phyloP scores from a whole-genome alignment of 2,113 vertebrate species.

The Pan troglodytes region DNA sequence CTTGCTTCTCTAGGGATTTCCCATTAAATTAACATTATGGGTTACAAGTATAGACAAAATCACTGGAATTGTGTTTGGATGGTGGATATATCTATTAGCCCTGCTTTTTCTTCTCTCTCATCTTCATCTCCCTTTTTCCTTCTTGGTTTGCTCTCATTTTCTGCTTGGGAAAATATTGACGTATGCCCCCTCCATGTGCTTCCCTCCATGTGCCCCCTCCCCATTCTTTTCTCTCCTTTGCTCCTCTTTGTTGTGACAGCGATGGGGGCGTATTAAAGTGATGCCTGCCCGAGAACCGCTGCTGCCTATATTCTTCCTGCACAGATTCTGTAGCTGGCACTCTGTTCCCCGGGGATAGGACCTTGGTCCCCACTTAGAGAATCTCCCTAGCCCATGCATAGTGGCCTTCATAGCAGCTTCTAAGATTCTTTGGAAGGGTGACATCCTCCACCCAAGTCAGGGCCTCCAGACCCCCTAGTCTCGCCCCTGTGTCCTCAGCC shows the following conservation, averaged over 20 bases:
- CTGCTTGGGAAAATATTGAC: not conserved
- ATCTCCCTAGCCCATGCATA: accelerated
- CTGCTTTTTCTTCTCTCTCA: not conserved
- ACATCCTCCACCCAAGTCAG: not conserved
- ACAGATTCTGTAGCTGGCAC: not conserved
- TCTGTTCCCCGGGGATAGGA: not conserved
- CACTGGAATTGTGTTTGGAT: not conserved
- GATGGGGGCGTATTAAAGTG: not conserved
- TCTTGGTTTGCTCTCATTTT: not conserved
- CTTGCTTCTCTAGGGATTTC: not conserved
- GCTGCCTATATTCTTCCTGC: not conserved
- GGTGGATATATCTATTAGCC: not conserved
- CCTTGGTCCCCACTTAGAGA: not conserved
- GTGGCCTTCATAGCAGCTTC: not conserved
- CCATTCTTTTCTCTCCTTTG: not conserved
- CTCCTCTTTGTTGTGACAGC: not conserved
- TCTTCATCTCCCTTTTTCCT: not conserved
- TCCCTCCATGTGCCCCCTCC: accelerated
- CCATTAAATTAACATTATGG: not conserved
- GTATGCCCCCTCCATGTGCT: accelerated
- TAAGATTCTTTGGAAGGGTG: accelerated
- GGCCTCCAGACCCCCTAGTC: not conserved
- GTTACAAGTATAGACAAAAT: not conserved
- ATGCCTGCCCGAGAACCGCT: not conserved
- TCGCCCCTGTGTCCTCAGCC: no score